These are phyloP conservation scores for Orcinus orca DNA, from an alignment of 2,113 vertebrate genomes.

Conservation along the genomic window DNA sequence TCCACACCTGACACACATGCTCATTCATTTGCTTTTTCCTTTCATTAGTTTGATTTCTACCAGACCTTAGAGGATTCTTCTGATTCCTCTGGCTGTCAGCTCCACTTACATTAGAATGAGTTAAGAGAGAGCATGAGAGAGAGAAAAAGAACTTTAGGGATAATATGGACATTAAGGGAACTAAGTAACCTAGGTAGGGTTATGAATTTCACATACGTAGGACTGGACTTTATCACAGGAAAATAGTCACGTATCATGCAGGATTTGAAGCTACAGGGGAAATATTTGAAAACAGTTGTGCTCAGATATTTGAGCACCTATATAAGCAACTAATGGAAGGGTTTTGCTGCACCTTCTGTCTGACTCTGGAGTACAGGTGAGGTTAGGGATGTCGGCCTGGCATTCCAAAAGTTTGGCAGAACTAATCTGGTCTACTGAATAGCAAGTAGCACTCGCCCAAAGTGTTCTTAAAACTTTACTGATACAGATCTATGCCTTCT, in stretches of 20 bases:
- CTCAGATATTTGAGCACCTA: background rate
- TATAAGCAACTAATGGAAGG: background rate
- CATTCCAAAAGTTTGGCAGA: background rate
- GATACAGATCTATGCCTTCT: background rate
- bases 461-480: conserved; percentile 2
- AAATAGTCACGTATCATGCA: background rate
- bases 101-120: background rate
- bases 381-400: background rate
- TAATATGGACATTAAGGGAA: background rate
- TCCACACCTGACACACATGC: background rate
- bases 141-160: background rate
- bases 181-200: background rate
- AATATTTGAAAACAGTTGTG: background rate
- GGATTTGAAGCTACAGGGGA: background rate
- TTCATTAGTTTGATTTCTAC: background rate
- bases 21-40: conserved; percentile 17
- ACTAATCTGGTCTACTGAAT: background rate
- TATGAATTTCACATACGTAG: background rate
- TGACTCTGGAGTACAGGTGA: background rate
- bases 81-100: conserved; percentile 26
- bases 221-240: background rate
- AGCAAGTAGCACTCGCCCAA: background rate
- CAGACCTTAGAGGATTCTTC: conserved; percentile 16
- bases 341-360: background rate
- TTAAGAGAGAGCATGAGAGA: background rate